A percentile compares a stretch with the other conserved stretches of the same genome.
Evolutionary conservation across 2,797 vertebrate genomes (phyloP).

Genomic region (Varecia variegata): DNA sequence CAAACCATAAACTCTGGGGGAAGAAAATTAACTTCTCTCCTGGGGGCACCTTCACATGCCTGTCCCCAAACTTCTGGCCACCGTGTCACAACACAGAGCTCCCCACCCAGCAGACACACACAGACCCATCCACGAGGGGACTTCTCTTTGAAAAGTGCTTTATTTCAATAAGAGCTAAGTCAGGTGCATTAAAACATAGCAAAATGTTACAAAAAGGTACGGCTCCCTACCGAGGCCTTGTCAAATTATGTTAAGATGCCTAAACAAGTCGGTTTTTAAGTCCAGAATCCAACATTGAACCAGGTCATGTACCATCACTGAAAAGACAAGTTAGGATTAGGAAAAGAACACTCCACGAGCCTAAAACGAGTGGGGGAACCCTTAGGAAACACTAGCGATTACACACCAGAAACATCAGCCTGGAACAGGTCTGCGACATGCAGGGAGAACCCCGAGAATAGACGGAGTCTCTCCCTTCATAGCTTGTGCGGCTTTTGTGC

Average conservation of each 20-base stretch:
- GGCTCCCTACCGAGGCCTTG: conserved; percentile 34
- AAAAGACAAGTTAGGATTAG: conserved; percentile 14
- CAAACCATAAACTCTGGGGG: neutral
- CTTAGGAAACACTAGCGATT: neutral
- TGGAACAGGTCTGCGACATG: neutral
- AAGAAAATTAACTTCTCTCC: neutral
- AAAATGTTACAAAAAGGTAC: conserved; percentile 56
- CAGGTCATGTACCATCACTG: conserved; percentile 44
- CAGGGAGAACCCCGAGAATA: neutral
- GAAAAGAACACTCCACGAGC: neutral
- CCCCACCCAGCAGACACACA: neutral
- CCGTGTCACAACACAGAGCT: too few species aligned
- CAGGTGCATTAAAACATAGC: conserved; percentile 44
- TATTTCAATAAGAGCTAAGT: conserved; percentile 68
- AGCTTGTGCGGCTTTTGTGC: neutral
- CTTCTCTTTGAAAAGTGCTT: conserved; percentile 66
- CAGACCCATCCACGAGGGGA: neutral
- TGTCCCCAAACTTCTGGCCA: too few species aligned
- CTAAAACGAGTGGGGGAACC: neutral
- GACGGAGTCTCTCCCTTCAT: neutral
- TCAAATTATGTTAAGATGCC: conserved; percentile 24
- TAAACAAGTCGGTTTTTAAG: neutral
- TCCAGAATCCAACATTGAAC: conserved; percentile 28
- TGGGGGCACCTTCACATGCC: neutral
- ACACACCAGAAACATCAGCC: neutral